Percentiles rank a stretch among this genome's conserved stretches.
Evolutionary conservation across 2,888 invertebrate genomes (phyloP).

Genomic region (Ryuthela nishihirai): DNA sequence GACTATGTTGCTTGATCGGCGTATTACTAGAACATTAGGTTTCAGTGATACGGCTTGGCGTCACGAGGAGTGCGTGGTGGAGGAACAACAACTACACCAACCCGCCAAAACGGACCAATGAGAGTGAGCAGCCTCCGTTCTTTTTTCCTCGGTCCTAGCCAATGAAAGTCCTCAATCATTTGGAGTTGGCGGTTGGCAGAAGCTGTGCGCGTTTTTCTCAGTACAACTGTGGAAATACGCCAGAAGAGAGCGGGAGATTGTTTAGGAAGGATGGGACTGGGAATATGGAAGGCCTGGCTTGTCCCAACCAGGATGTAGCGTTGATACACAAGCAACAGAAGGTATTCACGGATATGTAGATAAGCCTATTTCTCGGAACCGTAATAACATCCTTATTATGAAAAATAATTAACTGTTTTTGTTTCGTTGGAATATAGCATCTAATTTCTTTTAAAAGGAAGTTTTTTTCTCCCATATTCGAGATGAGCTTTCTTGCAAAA

Average conservation of each 20-base stretch:
- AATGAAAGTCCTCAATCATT: slow-evolving; percentile 2
- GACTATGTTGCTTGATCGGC: not conserved
- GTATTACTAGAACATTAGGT: no score
- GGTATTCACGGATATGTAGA: no score
- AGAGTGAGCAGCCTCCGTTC: not conserved
- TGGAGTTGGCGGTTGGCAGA: slow-evolving; percentile 19
- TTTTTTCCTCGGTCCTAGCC: slow-evolving; percentile 15
- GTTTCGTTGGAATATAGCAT: no score
- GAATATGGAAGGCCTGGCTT: no score
- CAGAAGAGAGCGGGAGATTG: slow-evolving; percentile 4
- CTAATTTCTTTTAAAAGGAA: no score
- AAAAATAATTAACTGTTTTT: no score
- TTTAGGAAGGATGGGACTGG: not conserved
- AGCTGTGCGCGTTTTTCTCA: slow-evolving; percentile 6
- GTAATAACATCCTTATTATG: no score
- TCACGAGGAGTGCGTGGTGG: not conserved
- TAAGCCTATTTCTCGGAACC: no score
- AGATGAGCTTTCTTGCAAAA: no score
- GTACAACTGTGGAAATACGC: slow-evolving; percentile 2
- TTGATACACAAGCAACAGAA: no score
- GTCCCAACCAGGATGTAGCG: no score
- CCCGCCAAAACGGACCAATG: slow-evolving; percentile 14
- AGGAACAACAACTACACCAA: slow-evolving; percentile 3
- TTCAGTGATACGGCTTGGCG: not conserved
- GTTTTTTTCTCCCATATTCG: no score